Conservation (phyloP, 2,888 invertebrate species). For the Trichogramma evanescens region DNA sequence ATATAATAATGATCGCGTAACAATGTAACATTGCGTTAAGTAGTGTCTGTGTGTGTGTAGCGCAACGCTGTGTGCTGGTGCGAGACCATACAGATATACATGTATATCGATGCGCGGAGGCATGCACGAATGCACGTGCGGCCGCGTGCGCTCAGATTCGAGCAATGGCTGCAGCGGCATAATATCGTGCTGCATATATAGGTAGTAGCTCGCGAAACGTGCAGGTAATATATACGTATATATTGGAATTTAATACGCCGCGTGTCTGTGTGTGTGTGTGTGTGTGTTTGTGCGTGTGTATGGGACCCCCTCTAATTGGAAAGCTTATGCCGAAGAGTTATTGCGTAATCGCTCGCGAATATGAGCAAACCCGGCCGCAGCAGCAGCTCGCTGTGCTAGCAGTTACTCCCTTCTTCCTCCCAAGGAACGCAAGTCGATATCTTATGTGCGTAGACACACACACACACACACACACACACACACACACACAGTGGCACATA, state of each 20-base stretch:
- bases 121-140: not conserved
- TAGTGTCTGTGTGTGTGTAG: too few relatives aligned
- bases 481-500: not conserved
- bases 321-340: not conserved
- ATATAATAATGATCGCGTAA: too few relatives aligned
- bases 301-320: constrained; percentile 5
- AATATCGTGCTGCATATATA: not conserved
- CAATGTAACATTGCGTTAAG: too few relatives aligned
- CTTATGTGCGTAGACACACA: not conserved
- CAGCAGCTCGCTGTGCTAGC: too few relatives aligned
- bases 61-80: too few relatives aligned
- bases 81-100: too few relatives aligned
- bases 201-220: too few relatives aligned
- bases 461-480: not conserved
- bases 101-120: too few relatives aligned
- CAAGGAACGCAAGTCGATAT: not conserved
- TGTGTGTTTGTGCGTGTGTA: constrained; percentile 1
- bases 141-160: not conserved
- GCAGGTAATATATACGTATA: too few relatives aligned
- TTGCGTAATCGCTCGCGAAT: constrained; percentile 3
- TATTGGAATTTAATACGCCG: too few relatives aligned
- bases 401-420: too few relatives aligned
- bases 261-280: not conserved
- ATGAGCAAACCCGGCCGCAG: not conserved
- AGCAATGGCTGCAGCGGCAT: not conserved